A percentile compares a stretch with the other conserved stretches of the same genome.
Evolutionary conservation across 2,888 invertebrate genomes (phyloP).

Genomic region (Drosophila nr. perissopoda): DNA sequence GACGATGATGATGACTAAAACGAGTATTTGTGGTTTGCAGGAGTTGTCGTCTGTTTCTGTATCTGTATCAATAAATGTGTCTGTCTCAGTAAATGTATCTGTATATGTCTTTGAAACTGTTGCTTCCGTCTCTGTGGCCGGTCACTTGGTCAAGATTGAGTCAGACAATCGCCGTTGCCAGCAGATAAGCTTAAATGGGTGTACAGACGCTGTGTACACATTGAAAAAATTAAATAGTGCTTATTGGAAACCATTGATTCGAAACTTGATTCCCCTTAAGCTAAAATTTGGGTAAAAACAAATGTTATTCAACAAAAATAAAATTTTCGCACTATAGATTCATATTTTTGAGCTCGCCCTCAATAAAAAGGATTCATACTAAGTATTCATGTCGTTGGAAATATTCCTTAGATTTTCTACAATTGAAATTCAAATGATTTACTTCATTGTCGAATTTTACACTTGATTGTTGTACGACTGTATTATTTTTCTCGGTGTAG

Average conservation of each 20-base stretch:
- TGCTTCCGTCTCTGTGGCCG: slow-evolving; percentile 51
- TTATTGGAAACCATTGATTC: neutral
- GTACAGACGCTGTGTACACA: slow-evolving; percentile 14
- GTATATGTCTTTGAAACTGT: slow-evolving; percentile 35
- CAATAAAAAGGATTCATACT: neutral
- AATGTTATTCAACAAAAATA: neutral
- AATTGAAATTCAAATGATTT: neutral
- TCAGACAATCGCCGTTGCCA: slow-evolving; percentile 28
- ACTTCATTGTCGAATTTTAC: neutral
- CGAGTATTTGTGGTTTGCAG: slow-evolving; percentile 39
- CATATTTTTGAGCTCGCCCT: neutral
- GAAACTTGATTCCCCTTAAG: neutral
- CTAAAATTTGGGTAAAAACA: neutral
- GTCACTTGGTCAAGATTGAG: slow-evolving; percentile 54
- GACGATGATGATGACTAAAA: slow-evolving; percentile 43
- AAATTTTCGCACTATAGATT: neutral
- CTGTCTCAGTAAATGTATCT: slow-evolving; percentile 21
- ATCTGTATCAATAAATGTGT: slow-evolving; percentile 26
- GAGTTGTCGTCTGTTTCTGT: slow-evolving; percentile 17
- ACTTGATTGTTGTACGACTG: neutral
- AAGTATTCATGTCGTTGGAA: neutral
- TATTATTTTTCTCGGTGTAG: slow-evolving; percentile 13
- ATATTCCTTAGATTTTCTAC: neutral
- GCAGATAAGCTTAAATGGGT: slow-evolving; percentile 24
- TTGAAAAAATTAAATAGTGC: neutral